Evolutionary conservation across 2,797 vertebrate species (phyloP).

Genomic region (Enoplosus armatus): DNA sequence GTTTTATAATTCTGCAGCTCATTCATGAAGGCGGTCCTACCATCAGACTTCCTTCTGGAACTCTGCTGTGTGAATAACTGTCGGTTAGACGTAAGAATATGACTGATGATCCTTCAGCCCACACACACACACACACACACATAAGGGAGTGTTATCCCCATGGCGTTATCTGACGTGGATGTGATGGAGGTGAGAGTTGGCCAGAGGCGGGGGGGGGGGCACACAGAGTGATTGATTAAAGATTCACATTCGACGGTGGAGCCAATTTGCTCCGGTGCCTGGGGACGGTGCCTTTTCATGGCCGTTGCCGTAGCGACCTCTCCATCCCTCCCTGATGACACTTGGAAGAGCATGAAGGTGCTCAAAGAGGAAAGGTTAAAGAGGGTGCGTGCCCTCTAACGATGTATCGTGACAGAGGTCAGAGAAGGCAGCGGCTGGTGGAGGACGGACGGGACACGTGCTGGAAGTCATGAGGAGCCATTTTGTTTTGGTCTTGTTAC

Average conservation of each 20-base stretch:
- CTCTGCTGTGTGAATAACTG: neutral
- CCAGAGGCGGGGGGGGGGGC: conserved; percentile 15
- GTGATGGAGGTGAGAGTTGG: conserved; percentile 25
- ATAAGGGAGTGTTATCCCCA: conserved; percentile 17
- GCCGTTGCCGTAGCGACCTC: conserved; percentile 49
- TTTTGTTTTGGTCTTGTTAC: neutral
- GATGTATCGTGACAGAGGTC: conserved; percentile 10
- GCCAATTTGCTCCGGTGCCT: conserved; percentile 37
- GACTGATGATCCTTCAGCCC: no score
- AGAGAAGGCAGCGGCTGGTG: neutral
- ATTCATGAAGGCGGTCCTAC: conserved; percentile 13
- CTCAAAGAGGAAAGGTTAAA: conserved; percentile 45
- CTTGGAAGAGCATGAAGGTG: conserved; percentile 5
- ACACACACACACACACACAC: conserved; percentile 10
- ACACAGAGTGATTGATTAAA: conserved; percentile 57
- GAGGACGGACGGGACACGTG: neutral
- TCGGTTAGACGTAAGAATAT: no score
- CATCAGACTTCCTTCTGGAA: conserved; percentile 9
- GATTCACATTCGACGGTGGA: conserved; percentile 52
- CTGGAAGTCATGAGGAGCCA: neutral
- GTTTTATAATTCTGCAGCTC: conserved; percentile 32
- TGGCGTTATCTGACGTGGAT: conserved; percentile 26
- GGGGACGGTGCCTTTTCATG: conserved; percentile 15
- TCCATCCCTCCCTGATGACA: conserved; percentile 16
- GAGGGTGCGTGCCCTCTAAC: conserved; percentile 5